A percentile compares a stretch with the other conserved stretches of the same genome.
These are phyloP conservation scores for Mirounga angustirostris DNA, from an alignment of 2,113 vertebrate species.

Conservation along the genomic window DNA sequence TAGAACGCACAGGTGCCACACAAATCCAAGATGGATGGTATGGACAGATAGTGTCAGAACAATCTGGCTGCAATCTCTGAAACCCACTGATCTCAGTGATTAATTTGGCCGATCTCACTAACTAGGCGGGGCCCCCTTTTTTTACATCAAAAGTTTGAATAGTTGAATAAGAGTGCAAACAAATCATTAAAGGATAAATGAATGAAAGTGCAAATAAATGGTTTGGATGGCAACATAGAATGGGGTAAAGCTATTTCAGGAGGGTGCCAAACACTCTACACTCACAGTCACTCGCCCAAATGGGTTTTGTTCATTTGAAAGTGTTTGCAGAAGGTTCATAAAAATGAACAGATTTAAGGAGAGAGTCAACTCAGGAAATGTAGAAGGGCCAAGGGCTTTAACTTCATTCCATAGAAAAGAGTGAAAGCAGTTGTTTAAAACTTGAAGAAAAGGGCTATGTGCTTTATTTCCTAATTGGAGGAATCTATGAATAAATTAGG, in stretches of 20 bases:
- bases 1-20: not conserved
- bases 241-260: not conserved
- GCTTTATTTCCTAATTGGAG: slow-evolving; percentile 79
- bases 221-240: not conserved
- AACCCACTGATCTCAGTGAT: not conserved
- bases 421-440: slow-evolving; percentile 75
- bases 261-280: too few relatives aligned
- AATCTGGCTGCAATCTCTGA: not conserved
- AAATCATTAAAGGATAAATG: not conserved
- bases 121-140: not conserved
- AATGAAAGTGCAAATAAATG: slow-evolving; percentile 42
- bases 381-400: not conserved
- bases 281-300: not conserved
- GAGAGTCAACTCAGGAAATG: slow-evolving; percentile 30
- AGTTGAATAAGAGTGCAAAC: slow-evolving; percentile 36
- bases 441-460: slow-evolving; percentile 65
- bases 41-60: not conserved
- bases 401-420: slow-evolving; percentile 57
- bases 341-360: slow-evolving; percentile 21
- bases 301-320: not conserved
- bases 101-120: slow-evolving; percentile 1
- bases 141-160: slow-evolving; percentile 13
- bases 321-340: not conserved
- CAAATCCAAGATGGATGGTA: not conserved
- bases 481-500: slow-evolving; percentile 82